Evolutionary conservation across 2,797 vertebrate genomes (phyloP).

Genomic region (Pipistrellus kuhlii): DNA sequence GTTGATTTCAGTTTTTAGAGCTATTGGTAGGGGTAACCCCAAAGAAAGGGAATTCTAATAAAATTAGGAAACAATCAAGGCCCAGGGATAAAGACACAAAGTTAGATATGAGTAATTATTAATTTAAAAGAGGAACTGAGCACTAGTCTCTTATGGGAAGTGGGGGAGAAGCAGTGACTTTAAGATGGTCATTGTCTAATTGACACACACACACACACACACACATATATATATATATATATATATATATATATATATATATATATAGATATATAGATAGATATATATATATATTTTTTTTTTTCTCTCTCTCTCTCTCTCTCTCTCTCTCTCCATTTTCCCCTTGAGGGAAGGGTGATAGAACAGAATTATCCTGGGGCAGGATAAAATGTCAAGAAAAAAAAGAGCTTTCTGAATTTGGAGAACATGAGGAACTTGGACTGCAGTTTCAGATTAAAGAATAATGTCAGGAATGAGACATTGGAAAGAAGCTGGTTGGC

Average conservation of each 20-base stretch:
- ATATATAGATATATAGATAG: too few species aligned
- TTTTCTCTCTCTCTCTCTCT: too few species aligned
- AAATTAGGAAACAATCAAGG: not conserved
- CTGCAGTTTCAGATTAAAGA: constrained; percentile 53
- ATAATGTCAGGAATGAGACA: constrained; percentile 68
- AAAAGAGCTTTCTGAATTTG: constrained; percentile 65
- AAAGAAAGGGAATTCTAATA: not conserved
- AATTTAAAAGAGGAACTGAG: not conserved
- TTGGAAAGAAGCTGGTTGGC: constrained; percentile 1
- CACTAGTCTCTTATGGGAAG: not conserved
- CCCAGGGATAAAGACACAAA: constrained; percentile 22
- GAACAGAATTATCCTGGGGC: not conserved
- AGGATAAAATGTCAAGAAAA: constrained; percentile 69
- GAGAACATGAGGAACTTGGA: constrained; percentile 57
- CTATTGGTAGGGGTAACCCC: not conserved
- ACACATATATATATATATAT: too few species aligned
- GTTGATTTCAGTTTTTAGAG: not conserved
- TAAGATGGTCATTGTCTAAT: not conserved
- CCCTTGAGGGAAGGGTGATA: not conserved
- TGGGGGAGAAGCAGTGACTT: not conserved
- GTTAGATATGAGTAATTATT: not conserved
- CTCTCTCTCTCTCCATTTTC: not conserved
- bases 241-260: too few species aligned
- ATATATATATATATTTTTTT: too few species aligned
- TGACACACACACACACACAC: too few species aligned